A percentile compares a stretch with the other conserved stretches of the same genome.
Evolutionary conservation across 2,113 vertebrate species (phyloP).

Genomic region (Rhineura floridana): DNA sequence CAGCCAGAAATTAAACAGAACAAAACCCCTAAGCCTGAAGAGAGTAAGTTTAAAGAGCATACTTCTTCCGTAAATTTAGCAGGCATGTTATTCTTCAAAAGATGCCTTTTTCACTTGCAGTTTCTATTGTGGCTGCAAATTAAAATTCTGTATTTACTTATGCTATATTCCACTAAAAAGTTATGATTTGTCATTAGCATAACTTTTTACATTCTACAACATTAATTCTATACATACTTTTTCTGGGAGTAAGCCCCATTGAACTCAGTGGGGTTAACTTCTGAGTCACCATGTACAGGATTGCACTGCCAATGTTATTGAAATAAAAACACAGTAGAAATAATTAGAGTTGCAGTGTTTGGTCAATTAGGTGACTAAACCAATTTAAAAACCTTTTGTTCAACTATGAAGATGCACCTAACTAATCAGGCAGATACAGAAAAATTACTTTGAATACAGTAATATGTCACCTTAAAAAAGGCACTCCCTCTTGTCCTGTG

Average conservation of each 20-base stretch:
- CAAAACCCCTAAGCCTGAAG: neutral
- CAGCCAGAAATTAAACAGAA: constrained; percentile 39
- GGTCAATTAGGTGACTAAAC: neutral
- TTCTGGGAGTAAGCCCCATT: neutral
- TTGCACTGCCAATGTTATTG: neutral
- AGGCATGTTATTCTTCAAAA: constrained; percentile 2
- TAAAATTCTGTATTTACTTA: neutral
- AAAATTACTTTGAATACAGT: neutral
- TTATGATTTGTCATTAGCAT: neutral
- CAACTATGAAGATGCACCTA: neutral
- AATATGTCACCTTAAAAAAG: too few species aligned
- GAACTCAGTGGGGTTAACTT: too few species aligned
- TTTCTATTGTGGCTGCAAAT: neutral
- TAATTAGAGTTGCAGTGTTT: neutral
- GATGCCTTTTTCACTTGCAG: neutral
- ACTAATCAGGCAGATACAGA: neutral
- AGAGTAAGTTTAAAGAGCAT: neutral
- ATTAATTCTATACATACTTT: neutral
- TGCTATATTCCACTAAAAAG: neutral
- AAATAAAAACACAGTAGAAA: neutral
- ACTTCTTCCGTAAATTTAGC: neutral
- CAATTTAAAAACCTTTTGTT: neutral
- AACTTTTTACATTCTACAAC: neutral
- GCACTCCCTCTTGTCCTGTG: too few species aligned
- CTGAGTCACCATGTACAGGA: neutral